Evolutionary conservation across 2,888 invertebrate genomes (phyloP), one percentile per base, ranked within the genome.

Genomic region (Tenthredo mesomela): DNA sequence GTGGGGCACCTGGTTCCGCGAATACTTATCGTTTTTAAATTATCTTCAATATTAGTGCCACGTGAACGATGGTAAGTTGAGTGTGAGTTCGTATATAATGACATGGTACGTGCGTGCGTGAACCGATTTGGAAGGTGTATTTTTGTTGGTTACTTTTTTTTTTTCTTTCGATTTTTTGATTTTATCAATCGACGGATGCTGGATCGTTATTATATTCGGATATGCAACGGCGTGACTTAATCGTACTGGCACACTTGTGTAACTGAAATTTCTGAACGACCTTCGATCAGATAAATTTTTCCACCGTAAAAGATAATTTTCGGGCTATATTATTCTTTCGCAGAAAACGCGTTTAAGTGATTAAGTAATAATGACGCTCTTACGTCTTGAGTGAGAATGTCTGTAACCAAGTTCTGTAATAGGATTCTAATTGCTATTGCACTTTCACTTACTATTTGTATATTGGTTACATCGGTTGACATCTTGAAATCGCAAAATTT

Each of bases 1-100:
- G 86, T 89, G 90, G 91, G 90, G 89, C 89, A 87, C 87, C 87
- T 87, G 89, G 86, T 90, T 90, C 90, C 91, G 88, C 87, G 91
- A 91, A 65, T 82, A 70, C 82, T 65, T 70, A 25, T 43, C 54
- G 47, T 82, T 65, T 82, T 82, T 67, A 40, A 21, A 37, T 54
- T n/a, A 70, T 82, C 43, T 43, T 29, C 47, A 58, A 47, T 65
- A 67, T 67, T 47, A 82, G 82, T 82, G 82, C 67, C 21, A 2
- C 82, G 67, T 67, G 67, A 82, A 15, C 50, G 25, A 82, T 82
- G 82, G 82, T 82, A 82, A 82, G 82, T 82, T 70, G 15, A 82
- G 67, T 82, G 80, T 37, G 67, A 21, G 43, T 67, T 50, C 7
- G 25, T 47, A 40, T 50, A 67, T 47, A 21, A 18, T 10, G 12